Evolutionary conservation across 2,888 invertebrate species (phyloP), one percentile per base, ranked within the genome.

Genomic region (Campaea margaritaria): DNA sequence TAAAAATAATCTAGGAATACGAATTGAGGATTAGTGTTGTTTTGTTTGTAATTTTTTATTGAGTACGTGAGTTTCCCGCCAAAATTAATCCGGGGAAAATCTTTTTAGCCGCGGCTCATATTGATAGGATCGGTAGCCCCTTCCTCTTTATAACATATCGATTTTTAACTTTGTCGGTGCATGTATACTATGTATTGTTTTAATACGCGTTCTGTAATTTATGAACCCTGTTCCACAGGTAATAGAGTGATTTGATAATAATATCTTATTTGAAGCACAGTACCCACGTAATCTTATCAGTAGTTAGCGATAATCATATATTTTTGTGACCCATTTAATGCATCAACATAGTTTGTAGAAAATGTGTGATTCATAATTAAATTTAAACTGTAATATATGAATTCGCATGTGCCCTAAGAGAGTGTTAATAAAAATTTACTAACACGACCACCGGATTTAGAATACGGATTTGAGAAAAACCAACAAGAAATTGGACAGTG

Each of bases 1-100:
- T 80, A 83, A 78, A 82, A 78, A 80, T 83, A 81, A 51, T 73
- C 71, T 58, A 57, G 54, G 64, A 65, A 73, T 66, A 65, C 54
- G 39, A 48, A 48, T 36, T 39, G 31, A 38, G 43, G 46, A 54
- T 57, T 14, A 60, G 38, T 46, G 31, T 10, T 14, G 31, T 45
- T n/a, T 15, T 41, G 28, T 39, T 49, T 51, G 34, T 28, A 28
- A 51, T 51, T 39, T 47, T n/a, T 4, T 1, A 11, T 16, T 2
- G 8, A 42, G 12, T 27, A 16, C 13, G 1, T n/a, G 3, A 39
- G 14, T 14, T 39, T 9, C 39, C n/a, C 39, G 39, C 39, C 13
- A 13, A 39, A 39, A 14, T 38, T 34, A 12, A 14, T n/a, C 1
- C n/a, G 12, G n/a, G 36, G 10, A 39, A 39, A 14, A 4, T 12